These are phyloP conservation scores for Drosophila leonis DNA, from an alignment of 2,888 invertebrate species.

Conservation along the genomic window DNA sequence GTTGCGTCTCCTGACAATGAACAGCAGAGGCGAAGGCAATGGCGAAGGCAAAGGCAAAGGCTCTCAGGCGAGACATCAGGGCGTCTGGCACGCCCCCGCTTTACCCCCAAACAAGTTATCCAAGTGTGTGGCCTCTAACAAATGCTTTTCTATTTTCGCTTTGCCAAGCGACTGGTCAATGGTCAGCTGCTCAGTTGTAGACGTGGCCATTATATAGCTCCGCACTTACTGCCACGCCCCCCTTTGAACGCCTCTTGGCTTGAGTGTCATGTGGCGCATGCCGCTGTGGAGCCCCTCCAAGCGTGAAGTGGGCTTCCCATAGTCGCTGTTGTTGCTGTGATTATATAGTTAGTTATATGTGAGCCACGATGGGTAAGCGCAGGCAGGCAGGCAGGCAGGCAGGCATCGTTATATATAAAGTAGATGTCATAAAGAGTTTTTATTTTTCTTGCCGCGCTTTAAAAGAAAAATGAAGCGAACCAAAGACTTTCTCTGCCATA, in stretches of 20 bases:
- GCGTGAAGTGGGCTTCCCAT: conserved; percentile 74
- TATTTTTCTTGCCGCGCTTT: conserved; percentile 48
- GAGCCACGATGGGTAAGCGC: conserved; percentile 32
- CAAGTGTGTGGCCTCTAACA: conserved; percentile 37
- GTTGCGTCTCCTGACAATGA: conserved; percentile 57
- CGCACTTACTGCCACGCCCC: conserved; percentile 13
- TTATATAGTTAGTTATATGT: conserved; percentile 54
- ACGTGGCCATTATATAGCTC: conserved; percentile 24
- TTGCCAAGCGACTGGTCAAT: conserved; percentile 67
- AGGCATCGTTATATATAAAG: conserved; percentile 37
- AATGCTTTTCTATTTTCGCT: conserved; percentile 36
- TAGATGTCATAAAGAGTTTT: conserved; percentile 62
- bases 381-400: conserved; percentile 23
- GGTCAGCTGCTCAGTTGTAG: conserved; percentile 57
- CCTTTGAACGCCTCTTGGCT: conserved; percentile 6
- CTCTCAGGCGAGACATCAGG: conserved; percentile 73
- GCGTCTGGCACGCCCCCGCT: conserved; percentile 34
- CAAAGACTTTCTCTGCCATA: conserved; percentile 75
- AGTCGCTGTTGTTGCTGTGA: conserved; percentile 42
- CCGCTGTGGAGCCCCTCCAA: conserved; percentile 55
- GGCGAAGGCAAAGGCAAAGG: conserved; percentile 29
- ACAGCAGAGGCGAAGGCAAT: neutral
- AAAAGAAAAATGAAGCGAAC: conserved; percentile 64
- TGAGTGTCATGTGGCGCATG: conserved; percentile 78
- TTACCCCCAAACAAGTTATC: conserved; percentile 16